Evolutionary conservation across 2,888 invertebrate species (phyloP).

Genomic region (Pomacea canaliculata): DNA sequence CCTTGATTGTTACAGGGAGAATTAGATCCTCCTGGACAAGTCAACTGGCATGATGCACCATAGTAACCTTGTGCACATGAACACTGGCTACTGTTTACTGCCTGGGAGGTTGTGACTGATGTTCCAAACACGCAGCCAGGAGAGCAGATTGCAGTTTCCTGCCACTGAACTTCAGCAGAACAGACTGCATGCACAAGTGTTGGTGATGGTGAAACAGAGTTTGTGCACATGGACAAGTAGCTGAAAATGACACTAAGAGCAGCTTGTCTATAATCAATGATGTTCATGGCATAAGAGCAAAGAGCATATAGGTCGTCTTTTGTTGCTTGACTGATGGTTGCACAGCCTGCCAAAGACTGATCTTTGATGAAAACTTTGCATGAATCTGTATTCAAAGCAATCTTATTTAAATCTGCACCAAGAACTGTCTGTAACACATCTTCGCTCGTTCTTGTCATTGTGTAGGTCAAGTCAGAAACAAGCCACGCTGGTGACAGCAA

Average conservation of each 20-base stretch:
- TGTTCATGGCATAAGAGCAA: background rate
- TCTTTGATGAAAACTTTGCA: background rate
- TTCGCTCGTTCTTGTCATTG: background rate
- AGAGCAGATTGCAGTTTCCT: constrained; percentile 29
- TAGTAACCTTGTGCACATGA: constrained; percentile 44
- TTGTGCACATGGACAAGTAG: constrained; percentile 5
- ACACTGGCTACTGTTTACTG: constrained; percentile 35
- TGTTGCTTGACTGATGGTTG: constrained; percentile 1
- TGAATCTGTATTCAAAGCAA: background rate
- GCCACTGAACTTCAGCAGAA: background rate
- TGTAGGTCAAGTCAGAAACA: constrained; percentile 43
- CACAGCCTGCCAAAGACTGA: background rate
- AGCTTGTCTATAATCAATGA: constrained; percentile 1
- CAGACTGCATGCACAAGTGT: background rate
- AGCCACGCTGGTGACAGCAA: constrained; percentile 51
- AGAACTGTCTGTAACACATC: constrained; percentile 5
- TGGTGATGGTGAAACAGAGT: background rate
- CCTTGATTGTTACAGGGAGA: constrained; percentile 48
- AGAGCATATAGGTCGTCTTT: constrained; percentile 17
- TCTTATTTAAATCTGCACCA: background rate
- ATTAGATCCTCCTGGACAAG: constrained; percentile 48
- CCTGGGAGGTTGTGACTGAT: background rate
- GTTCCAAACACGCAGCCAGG: constrained; percentile 42
- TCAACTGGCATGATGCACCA: constrained; percentile 37
- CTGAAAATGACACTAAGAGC: constrained; percentile 16